A percentile compares a stretch with the other conserved stretches of the same genome.
phyloP scores from a whole-genome alignment of 2,888 invertebrate genomes.

The Trisateles emortualis region DNA sequence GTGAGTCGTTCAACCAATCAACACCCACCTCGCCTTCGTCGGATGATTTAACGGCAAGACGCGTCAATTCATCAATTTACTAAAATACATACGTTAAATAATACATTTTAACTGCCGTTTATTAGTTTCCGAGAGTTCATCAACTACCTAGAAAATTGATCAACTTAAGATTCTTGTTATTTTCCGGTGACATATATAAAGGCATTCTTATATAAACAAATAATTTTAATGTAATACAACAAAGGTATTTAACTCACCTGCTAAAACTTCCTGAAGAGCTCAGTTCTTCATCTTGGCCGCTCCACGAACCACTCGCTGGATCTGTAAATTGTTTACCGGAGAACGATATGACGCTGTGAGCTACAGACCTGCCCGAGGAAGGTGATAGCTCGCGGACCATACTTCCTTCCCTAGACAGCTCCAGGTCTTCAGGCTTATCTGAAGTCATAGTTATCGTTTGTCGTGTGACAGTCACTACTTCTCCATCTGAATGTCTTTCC shows the following conservation, averaged over 20 bases:
- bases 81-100: too few species aligned
- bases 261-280: conserved; percentile 85
- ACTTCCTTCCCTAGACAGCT: conserved; percentile 77
- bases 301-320: conserved; percentile 86
- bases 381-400: conserved; percentile 81
- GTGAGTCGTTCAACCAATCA: too few species aligned
- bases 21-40: too few species aligned
- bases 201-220: too few species aligned
- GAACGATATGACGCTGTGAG: conserved; percentile 79
- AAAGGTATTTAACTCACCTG: conserved; percentile 59
- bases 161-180: too few species aligned
- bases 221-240: too few species aligned
- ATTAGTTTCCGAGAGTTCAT: too few species aligned
- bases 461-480: conserved; percentile 76
- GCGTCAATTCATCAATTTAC: too few species aligned
- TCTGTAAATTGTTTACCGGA: conserved; percentile 86
- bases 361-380: conserved; percentile 82
- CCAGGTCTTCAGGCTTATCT: conserved; percentile 79
- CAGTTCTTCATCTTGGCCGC: conserved; percentile 83
- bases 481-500: conserved; percentile 77
- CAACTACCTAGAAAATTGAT: too few species aligned
- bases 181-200: too few species aligned
- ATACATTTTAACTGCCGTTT: too few species aligned
- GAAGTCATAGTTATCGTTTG: conserved; percentile 69
- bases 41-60: too few species aligned